Conservation (phyloP, 2,113 vertebrate species). For the Puffinus mauretanicus region DNA sequence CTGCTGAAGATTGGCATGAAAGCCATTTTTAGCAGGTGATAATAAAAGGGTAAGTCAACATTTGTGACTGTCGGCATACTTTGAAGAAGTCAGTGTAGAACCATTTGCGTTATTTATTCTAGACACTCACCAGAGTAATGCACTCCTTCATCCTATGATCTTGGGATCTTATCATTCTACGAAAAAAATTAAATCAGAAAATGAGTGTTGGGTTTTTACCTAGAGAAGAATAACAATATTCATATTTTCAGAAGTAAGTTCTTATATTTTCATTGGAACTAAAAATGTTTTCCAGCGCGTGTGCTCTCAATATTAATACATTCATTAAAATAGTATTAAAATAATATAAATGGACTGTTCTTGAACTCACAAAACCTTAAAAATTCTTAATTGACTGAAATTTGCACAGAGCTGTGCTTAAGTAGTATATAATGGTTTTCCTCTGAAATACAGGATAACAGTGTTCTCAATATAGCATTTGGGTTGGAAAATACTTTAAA, state of each 20-base stretch:
- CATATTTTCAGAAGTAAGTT: background rate
- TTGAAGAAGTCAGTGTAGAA: background rate
- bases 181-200: constrained; percentile 11
- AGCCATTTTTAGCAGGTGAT: background rate
- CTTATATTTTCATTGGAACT: background rate
- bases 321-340: background rate
- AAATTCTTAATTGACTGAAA: background rate
- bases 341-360: background rate
- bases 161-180: background rate
- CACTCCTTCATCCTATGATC: background rate
- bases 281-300: accelerated
- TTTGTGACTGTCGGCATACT: background rate
- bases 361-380: background rate
- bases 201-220: background rate
- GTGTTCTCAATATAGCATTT: background rate
- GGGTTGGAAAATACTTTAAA: background rate
- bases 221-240: constrained; percentile 20
- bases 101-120: background rate
- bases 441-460: background rate
- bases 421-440: background rate
- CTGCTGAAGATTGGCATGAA: background rate
- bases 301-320: background rate
- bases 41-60: background rate
- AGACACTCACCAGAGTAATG: background rate
- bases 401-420: background rate